These are phyloP conservation scores for Calidris pygmaea DNA, from an alignment of 2,113 vertebrate species.

Conservation along the genomic window DNA sequence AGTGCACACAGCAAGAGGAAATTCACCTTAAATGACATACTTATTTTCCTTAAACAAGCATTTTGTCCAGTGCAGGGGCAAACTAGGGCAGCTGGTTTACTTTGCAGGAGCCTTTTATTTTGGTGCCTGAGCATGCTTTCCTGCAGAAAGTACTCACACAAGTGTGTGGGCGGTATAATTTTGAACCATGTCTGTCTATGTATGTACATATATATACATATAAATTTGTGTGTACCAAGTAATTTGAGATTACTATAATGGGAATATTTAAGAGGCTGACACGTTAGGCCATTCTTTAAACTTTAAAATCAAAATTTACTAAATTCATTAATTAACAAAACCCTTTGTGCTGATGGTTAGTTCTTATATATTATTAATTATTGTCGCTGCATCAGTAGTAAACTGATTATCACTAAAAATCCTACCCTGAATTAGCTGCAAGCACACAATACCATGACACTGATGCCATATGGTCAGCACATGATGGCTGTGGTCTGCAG, in stretches of 20 bases:
- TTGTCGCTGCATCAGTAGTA: not conserved
- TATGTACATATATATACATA: not conserved
- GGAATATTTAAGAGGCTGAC: not conserved
- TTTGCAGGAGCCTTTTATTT: not conserved
- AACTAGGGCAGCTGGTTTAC: not conserved
- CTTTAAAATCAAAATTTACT: not conserved
- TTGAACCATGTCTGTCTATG: not conserved
- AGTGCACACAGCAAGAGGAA: not conserved
- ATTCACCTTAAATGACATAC: not conserved
- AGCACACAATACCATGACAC: not conserved
- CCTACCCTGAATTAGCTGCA: not conserved
- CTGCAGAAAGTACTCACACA: not conserved
- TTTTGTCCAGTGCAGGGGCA: not conserved
- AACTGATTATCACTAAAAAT: not conserved
- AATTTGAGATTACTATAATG: not conserved
- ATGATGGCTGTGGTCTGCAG: not conserved
- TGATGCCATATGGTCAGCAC: not conserved
- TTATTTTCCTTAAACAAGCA: not conserved
- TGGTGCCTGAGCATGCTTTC: not conserved
- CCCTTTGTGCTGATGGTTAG: not conserved
- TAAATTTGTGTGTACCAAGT: not conserved
- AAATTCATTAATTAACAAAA: not conserved
- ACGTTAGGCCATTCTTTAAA: not conserved
- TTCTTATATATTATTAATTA: not conserved
- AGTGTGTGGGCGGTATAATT: not conserved